Base-by-base conservation (phyloP, 2,113 vertebrate genomes). In the Speoplatyrhinus poulsoni region DNA sequence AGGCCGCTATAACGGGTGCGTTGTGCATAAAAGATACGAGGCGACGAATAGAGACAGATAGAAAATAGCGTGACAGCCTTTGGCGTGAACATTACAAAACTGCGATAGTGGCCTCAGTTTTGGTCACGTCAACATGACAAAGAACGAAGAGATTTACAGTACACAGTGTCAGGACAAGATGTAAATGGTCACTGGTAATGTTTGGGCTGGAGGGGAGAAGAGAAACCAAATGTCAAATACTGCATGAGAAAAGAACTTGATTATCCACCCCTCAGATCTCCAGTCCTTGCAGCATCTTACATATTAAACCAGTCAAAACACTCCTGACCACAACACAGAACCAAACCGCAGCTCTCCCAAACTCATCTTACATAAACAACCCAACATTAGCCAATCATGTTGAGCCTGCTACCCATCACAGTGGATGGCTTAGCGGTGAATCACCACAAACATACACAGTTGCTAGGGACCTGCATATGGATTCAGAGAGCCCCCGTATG, bases 301-400 rank as follows among this genome's bases (percentile, higher is more conserved):
- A 8, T 57, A 9, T 57, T 19, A 26, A 15, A 16, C 16, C 46
- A 47, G 46, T 32, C 10, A 11, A 63, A 52, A 62, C 46, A 62
- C 36, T 3, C n/a, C 36, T 17, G 0, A 66, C 12, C 9, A 19
- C 47, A 13, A 47, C 17, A n/a, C 17, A 12, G 16, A 59, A 16
- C 19, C 26, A 32, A 49, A 70, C 54, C 26, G 54, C 15, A 71
- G 65, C 17, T 64, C 48, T 60, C n/a, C 19, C 12, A 47, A 48
- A 12, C 16, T 59, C 15, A 46, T 3, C 10, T 66, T 58, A 17
- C 61, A 60, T 68, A 70, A 67, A 56, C 6, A 32, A 66, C 13
- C 63, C 5, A 58, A 63, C 64, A n/a, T 56, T 49, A 46, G 69
- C 50, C 70, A 71, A 69, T 87, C 57, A 71, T 72, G 67, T 68